Percentiles rank a stretch among this genome's conserved stretches.
Evolutionary conservation across 1,140 invertebrate species (phyloP).

Genomic region (Brachionus asplanchnoidis): DNA sequence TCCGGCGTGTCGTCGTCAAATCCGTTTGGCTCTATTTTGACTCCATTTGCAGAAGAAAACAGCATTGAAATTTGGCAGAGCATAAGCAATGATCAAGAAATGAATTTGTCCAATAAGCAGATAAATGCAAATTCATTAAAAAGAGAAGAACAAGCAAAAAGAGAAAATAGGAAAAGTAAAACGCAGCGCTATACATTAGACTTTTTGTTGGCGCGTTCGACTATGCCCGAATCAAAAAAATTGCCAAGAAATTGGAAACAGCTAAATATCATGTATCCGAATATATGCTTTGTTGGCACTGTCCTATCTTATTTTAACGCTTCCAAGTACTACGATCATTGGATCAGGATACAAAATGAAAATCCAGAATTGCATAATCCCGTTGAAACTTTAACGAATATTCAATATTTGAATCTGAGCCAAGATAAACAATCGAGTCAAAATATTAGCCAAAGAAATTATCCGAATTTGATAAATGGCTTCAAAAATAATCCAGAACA

Average conservation of each 20-base stretch:
- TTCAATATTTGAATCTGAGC: slow-evolving; percentile 12
- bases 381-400: neutral
- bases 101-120: neutral
- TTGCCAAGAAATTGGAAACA: slow-evolving; percentile 30
- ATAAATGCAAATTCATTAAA: neutral
- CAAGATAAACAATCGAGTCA: neutral
- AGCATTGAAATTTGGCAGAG: too few relatives aligned
- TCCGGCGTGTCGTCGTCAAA: neutral
- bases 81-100: neutral
- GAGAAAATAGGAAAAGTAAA: neutral
- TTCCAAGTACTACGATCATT: slow-evolving; percentile 15
- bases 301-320: slow-evolving; percentile 20
- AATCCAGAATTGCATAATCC: slow-evolving; percentile 25
- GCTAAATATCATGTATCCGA: neutral
- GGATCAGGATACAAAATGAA: slow-evolving; percentile 28
- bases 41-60: neutral
- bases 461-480: neutral
- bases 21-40: slow-evolving; percentile 1
- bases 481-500: neutral
- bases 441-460: neutral
- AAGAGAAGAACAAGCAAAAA: neutral
- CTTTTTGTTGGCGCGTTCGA: neutral
- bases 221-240: neutral
- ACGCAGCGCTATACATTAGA: neutral
- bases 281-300: slow-evolving; percentile 23